Percentiles rank a stretch among this genome's conserved stretches.
These are phyloP conservation scores for Pterostichus niger DNA, from an alignment of 2,888 invertebrate genomes.

Conservation along the genomic window DNA sequence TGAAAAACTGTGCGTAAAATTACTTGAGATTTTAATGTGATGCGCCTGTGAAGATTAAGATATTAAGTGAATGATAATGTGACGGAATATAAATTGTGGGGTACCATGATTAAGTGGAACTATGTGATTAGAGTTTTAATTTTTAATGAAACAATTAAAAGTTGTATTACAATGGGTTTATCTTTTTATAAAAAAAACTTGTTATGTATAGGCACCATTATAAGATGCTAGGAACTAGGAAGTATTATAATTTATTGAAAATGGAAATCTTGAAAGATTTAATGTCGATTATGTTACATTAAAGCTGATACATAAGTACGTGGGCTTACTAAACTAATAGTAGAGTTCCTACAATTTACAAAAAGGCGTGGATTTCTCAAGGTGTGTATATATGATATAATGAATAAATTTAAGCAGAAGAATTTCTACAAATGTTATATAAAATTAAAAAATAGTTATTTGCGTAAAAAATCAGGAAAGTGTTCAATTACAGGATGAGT, in stretches of 20 bases:
- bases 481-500: too few species aligned
- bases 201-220: background rate
- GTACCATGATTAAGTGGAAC: conserved; percentile 45
- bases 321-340: too few species aligned
- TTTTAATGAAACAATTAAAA: conserved; percentile 34
- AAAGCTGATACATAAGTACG: too few species aligned
- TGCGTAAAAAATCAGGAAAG: too few species aligned
- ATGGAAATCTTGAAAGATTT: too few species aligned
- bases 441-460: too few species aligned
- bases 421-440: too few species aligned
- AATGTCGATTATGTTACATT: too few species aligned
- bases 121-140: conserved; percentile 24
- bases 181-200: background rate
- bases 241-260: background rate
- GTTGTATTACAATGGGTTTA: conserved; percentile 9
- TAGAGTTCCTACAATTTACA: too few species aligned
- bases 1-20: conserved; percentile 25
- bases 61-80: conserved; percentile 32
- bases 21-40: conserved; percentile 19
- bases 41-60: conserved; percentile 26
- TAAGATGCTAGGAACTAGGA: background rate
- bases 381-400: too few species aligned
- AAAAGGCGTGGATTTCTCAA: too few species aligned
- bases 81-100: conserved; percentile 11
- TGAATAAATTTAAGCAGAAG: too few species aligned